phyloP scores from a whole-genome alignment of 2,888 invertebrate species.

The Polietes domitor region DNA sequence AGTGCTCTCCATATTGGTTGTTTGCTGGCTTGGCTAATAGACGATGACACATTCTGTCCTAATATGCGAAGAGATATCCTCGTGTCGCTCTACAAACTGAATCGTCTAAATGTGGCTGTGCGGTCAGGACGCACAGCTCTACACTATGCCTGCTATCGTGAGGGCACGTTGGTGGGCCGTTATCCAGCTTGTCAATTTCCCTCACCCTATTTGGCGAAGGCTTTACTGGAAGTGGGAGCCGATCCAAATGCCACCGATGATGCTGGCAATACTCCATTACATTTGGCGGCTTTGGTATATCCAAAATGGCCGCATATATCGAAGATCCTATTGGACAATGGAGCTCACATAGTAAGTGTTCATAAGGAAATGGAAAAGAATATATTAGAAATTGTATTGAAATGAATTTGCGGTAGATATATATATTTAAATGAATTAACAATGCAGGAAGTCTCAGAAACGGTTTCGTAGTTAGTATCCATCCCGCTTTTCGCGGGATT shows the following conservation, averaged over 20 bases:
- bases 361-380: not conserved
- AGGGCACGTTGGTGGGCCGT: slow-evolving; percentile 86
- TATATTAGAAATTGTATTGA: no score
- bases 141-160: slow-evolving; percentile 92
- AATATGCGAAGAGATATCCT: slow-evolving; percentile 84
- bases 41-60: slow-evolving; percentile 82
- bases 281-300: slow-evolving; percentile 88
- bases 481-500: no score
- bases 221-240: slow-evolving; percentile 91
- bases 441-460: no score
- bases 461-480: no score
- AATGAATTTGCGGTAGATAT: no score
- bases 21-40: slow-evolving; percentile 86
- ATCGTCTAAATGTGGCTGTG: slow-evolving; percentile 85
- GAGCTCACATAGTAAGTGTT: slow-evolving; percentile 83
- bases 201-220: slow-evolving; percentile 86
- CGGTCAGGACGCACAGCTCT: slow-evolving; percentile 87
- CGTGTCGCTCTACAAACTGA: slow-evolving; percentile 88
- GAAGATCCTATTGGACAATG: slow-evolving; percentile 87
- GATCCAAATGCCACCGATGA: slow-evolving; percentile 90
- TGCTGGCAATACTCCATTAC: slow-evolving; percentile 93
- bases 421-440: no score
- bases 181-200: slow-evolving; percentile 88
- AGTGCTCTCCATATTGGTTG: slow-evolving; percentile 93
- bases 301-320: slow-evolving; percentile 88